Base-by-base conservation (phyloP, 2,797 vertebrate species). In the Octomys mimax region DNA sequence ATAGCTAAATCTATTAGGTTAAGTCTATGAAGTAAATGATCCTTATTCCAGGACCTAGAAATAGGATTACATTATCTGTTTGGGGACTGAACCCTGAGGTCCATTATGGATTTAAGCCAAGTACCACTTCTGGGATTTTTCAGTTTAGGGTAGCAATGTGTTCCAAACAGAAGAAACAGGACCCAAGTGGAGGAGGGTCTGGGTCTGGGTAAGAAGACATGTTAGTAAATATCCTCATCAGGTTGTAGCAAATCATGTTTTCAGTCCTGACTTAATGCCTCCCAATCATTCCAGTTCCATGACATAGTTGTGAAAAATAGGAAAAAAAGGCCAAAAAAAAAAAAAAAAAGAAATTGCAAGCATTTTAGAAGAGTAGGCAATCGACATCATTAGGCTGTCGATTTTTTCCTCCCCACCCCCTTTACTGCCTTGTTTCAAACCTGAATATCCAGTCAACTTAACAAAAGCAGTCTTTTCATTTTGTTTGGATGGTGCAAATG, bases 391-490 rank as follows among this genome's bases (percentile, higher is more conserved):
- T 73, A 68, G 21, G 31, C 82, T 95, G 11, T 52, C 89, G 94
- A 94, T 54, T 52, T 59, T 92, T n/a, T 59, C 13, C 64, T 14
- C 57, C 85, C 79, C 62, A 85, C n/a, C 2, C 85, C 24, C 42
- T 91, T 94, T 16, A 42, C 52, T 89, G 70, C 22, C 78, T 90
- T 24, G 57, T 91, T 95, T 96, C 49, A 96, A 96, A 92, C 46
- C 59, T 59, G 85, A 93, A 57, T 83, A 84, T 42, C 13, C 73
- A 95, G 93, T 93, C 90, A 97, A 39, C 57, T 33, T 59, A 92
- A 92, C 90, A 91, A 92, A 94, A 96, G 54, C 39, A 1, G n/a
- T 49, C 70, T 16, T 93, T 96, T 96, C 87, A 46, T 96, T 96
- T 96, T 73, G n/a, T 84, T 96, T 84, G 70, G 70, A 81, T 87